phyloP scores from a whole-genome alignment of 2,113 vertebrate species.

The Psilopogon haemacephalus region DNA sequence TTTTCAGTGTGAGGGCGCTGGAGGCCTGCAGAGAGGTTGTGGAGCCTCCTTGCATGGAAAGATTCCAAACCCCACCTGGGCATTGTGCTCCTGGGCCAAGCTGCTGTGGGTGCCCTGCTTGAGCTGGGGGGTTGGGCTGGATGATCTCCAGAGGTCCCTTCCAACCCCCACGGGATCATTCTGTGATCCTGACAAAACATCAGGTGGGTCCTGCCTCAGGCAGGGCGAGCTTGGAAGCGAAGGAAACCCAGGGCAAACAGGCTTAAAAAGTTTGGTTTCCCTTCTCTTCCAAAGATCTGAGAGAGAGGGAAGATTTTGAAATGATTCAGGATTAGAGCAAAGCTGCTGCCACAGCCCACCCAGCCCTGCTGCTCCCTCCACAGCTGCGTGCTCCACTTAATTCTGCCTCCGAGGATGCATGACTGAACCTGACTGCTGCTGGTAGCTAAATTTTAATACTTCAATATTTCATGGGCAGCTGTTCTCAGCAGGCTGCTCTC shows the following conservation, averaged over 20 bases:
- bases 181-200: not conserved
- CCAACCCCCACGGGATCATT: too few species aligned
- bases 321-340: slow-evolving; percentile 21
- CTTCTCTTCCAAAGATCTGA: not conserved
- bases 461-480: slow-evolving; percentile 74
- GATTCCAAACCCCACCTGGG: too few species aligned
- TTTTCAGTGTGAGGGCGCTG: too few species aligned
- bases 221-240: not conserved
- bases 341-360: not conserved
- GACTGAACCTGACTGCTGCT: not conserved
- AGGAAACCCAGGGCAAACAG: not conserved
- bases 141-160: too few species aligned
- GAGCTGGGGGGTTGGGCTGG: too few species aligned
- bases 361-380: not conserved
- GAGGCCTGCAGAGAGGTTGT: too few species aligned
- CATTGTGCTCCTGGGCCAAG: too few species aligned
- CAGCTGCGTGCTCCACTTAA: slow-evolving; percentile 11
- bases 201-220: not conserved
- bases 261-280: not conserved
- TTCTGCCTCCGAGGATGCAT: slow-evolving; percentile 37
- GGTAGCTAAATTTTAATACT: slow-evolving; percentile 54
- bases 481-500: slow-evolving; percentile 47
- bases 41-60: too few species aligned
- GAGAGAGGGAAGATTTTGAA: not conserved
- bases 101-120: too few species aligned